These are phyloP conservation scores for Alouatta palliata DNA, from an alignment of 2,113 vertebrate species.

Conservation along the genomic window DNA sequence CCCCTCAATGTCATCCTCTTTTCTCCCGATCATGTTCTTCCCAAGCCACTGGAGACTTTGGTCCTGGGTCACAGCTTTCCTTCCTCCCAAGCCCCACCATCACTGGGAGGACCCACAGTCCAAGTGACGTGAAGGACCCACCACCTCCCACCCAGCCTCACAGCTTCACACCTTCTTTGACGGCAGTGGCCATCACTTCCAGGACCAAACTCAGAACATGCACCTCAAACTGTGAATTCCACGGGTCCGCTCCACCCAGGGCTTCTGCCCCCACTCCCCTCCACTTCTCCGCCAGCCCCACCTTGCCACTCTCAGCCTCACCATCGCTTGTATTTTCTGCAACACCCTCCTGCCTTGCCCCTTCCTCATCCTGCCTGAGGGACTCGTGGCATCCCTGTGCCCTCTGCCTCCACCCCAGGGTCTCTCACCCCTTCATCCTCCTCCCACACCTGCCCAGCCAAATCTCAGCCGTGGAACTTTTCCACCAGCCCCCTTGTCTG, in stretches of 20 bases:
- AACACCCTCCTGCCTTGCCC: neutral
- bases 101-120: neutral
- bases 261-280: too few relatives aligned
- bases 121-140: too few relatives aligned
- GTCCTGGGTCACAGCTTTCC: neutral
- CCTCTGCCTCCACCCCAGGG: neutral
- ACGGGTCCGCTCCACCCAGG: rapidly evolving
- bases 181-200: neutral
- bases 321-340: neutral
- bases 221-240: neutral
- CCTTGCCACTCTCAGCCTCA: neutral
- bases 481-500: neutral
- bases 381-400: neutral
- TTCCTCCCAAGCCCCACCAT: neutral
- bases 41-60: neutral
- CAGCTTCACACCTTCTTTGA: neutral
- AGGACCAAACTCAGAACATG: too few relatives aligned
- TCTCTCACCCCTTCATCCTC: neutral
- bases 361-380: neutral
- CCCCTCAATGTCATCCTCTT: neutral
- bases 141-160: neutral
- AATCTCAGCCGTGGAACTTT: neutral
- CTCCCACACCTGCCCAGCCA: neutral
- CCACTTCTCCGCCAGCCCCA: neutral
- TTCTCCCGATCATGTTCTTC: neutral